These are phyloP conservation scores for Anthonomus grandis DNA, from an alignment of 1,140 invertebrate genomes.

Conservation along the genomic window DNA sequence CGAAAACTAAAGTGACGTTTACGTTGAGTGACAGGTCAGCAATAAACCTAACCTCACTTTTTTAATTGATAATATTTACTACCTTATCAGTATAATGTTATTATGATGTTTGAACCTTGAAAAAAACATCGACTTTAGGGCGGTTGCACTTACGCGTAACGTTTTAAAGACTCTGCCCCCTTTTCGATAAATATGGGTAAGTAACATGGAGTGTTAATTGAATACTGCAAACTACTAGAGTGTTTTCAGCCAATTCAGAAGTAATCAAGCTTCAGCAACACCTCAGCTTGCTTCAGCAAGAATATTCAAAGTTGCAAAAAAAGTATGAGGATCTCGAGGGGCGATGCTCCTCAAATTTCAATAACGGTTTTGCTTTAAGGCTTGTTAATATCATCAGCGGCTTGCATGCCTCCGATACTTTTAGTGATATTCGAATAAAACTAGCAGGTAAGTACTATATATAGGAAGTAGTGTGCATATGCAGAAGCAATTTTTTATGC, in stretches of 20 bases:
- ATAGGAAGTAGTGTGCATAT: background rate
- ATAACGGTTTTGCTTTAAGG: slow-evolving; percentile 74
- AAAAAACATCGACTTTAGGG: too few relatives aligned
- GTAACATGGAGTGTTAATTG: too few relatives aligned
- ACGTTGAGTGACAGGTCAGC: too few relatives aligned
- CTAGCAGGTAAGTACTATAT: slow-evolving; percentile 50
- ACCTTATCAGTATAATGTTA: too few relatives aligned
- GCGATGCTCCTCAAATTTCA: slow-evolving; percentile 63
- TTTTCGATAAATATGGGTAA: background rate
- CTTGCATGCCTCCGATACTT: slow-evolving; percentile 74
- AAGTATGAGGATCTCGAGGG: slow-evolving; percentile 77
- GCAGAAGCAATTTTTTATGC: background rate
- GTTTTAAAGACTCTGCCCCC: too few relatives aligned
- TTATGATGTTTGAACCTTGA: too few relatives aligned
- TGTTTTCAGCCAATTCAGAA: slow-evolving; percentile 50
- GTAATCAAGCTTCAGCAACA: slow-evolving; percentile 82
- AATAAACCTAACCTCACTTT: too few relatives aligned
- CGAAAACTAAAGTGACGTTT: too few relatives aligned
- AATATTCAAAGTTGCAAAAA: slow-evolving; percentile 88
- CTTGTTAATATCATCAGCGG: slow-evolving; percentile 76
- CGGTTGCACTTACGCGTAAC: too few relatives aligned
- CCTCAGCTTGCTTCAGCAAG: slow-evolving; percentile 78
- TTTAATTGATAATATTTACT: too few relatives aligned
- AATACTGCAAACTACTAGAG: too few relatives aligned
- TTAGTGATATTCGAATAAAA: slow-evolving; percentile 73